Conservation (phyloP, 2,113 vertebrate genomes). For the Eubucco bourcierii region DNA sequence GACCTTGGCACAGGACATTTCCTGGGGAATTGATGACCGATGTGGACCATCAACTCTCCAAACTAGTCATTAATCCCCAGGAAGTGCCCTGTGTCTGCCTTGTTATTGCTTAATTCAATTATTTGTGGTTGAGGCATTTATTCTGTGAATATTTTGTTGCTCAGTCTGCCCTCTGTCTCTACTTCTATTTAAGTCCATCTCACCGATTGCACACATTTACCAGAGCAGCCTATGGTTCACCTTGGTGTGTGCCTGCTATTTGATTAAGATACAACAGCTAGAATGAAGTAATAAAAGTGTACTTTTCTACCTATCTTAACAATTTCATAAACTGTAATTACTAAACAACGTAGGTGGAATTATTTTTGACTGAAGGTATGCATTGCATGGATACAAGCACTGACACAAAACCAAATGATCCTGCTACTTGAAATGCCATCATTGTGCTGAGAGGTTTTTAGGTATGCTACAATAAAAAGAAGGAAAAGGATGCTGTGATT, state of each 20-base stretch:
- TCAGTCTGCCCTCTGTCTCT: slow-evolving; percentile 34
- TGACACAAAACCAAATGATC: slow-evolving; percentile 18
- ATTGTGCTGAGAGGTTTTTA: background rate
- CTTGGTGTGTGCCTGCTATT: slow-evolving; percentile 6
- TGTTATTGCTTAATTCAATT: slow-evolving; percentile 67
- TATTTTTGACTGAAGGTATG: background rate
- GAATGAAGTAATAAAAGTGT: slow-evolving; percentile 1
- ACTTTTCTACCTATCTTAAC: background rate
- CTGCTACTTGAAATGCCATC: slow-evolving; percentile 19
- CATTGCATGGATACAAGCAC: background rate
- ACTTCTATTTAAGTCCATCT: slow-evolving; percentile 14
- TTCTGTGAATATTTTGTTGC: slow-evolving; percentile 65
- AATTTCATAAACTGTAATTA: slow-evolving; percentile 12
- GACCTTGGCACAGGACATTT: slow-evolving; percentile 62
- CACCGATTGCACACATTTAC: background rate
- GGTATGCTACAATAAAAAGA: background rate
- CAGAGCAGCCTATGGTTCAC: background rate
- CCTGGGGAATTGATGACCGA: slow-evolving; percentile 33
- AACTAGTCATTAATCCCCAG: slow-evolving; percentile 44
- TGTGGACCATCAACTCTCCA: slow-evolving; percentile 31
- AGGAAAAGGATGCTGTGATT: background rate
- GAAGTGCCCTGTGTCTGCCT: slow-evolving; percentile 38
- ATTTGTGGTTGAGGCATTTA: slow-evolving; percentile 53
- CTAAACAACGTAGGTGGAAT: background rate
- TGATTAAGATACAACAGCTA: background rate